phyloP scores from a whole-genome alignment of 2,797 vertebrate genomes.

The Acanthopagrus latus region DNA sequence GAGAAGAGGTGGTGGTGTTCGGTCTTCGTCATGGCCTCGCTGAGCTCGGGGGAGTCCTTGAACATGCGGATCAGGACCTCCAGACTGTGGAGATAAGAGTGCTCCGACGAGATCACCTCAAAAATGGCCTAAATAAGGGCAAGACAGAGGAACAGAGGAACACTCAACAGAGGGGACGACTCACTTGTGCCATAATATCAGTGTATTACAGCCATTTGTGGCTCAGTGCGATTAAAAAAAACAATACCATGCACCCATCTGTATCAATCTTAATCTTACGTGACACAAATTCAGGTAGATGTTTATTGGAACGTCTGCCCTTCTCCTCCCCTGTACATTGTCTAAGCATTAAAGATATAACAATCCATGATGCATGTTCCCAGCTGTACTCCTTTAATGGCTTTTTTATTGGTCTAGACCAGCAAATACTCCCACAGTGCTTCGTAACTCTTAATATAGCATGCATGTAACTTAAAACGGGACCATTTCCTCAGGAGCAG shows the following conservation, averaged over 20 bases:
- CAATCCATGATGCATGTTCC: background rate
- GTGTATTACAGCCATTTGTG: background rate
- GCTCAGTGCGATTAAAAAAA: conserved; percentile 26
- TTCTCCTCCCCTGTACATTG: background rate
- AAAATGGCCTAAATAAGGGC: conserved; percentile 91
- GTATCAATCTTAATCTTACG: background rate
- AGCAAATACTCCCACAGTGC: background rate
- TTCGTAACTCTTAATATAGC: background rate
- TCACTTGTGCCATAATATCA: background rate
- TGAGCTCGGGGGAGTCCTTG: conserved; percentile 93
- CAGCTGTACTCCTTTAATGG: conserved; percentile 21
- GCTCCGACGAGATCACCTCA: conserved; percentile 98
- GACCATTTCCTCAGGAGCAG: background rate
- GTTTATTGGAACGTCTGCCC: background rate
- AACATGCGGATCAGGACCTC: conserved; percentile 97
- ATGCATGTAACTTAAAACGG: background rate
- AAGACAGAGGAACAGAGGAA: background rate
- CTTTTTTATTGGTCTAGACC: conserved; percentile 35
- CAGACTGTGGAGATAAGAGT: conserved; percentile 96
- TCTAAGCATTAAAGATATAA: conserved; percentile 7
- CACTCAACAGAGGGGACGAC: background rate
- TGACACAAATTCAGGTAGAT: background rate
- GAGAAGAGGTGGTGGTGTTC: conserved; percentile 99
- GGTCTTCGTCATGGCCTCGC: conserved; percentile 95
- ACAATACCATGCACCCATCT: background rate